phyloP scores from a whole-genome alignment of 2,888 invertebrate genomes.

The Operophtera brumata region DNA sequence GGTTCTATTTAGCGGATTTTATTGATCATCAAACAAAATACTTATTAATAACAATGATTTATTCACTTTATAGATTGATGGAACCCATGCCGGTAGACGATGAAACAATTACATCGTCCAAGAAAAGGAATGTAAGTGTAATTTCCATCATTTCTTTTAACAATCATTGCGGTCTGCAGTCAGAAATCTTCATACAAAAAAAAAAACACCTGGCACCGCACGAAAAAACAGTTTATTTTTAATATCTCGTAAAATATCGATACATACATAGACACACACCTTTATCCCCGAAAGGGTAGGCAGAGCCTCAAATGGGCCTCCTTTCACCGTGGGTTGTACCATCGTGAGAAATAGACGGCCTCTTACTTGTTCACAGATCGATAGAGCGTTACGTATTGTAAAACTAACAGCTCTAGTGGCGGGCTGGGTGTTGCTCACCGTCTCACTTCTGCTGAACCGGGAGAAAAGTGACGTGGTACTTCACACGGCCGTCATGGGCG shows the following conservation, averaged over 20 bases:
- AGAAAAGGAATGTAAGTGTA: constrained; percentile 49
- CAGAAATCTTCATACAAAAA: too few relatives aligned
- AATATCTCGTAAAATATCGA: too few relatives aligned
- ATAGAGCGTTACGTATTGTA: constrained; percentile 44
- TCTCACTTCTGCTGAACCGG: constrained; percentile 83
- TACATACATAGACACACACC: too few relatives aligned
- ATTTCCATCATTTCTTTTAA: neutral
- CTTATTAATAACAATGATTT: neutral
- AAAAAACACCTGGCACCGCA: too few relatives aligned
- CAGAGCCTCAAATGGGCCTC: too few relatives aligned
- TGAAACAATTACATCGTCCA: constrained; percentile 42
- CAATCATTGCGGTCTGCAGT: too few relatives aligned
- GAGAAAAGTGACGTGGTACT: constrained; percentile 83
- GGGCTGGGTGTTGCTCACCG: constrained; percentile 85
- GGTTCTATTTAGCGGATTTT: too few relatives aligned
- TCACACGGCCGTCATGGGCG: constrained; percentile 82
- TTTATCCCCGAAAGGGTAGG: too few relatives aligned
- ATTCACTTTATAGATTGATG: constrained; percentile 47
- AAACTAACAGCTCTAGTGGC: constrained; percentile 71
- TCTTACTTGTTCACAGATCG: constrained; percentile 41
- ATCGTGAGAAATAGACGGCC: too few relatives aligned
- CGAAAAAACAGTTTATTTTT: too few relatives aligned
- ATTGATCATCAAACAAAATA: too few relatives aligned
- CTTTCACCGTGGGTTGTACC: too few relatives aligned
- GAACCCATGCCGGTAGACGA: constrained; percentile 41